A percentile compares a stretch with the other conserved stretches of the same genome.
Evolutionary conservation across 2,888 invertebrate genomes (phyloP).

Genomic region (Callyntrura guangdongensis): DNA sequence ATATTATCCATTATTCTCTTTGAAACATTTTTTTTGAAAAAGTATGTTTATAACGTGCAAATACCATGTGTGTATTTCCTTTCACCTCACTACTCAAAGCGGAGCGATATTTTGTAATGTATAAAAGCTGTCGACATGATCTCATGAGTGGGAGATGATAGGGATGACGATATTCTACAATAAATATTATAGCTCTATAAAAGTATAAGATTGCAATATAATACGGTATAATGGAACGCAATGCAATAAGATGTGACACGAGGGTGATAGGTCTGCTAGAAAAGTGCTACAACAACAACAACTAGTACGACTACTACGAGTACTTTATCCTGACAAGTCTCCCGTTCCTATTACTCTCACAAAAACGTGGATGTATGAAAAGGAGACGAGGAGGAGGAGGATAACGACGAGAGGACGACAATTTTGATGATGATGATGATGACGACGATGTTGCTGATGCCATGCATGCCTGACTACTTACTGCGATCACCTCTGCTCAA

Average conservation of each 20-base stretch:
- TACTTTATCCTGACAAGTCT: conserved; percentile 26
- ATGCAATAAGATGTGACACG: conserved; percentile 72
- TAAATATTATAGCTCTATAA: conserved; percentile 59
- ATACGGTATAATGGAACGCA: conserved; percentile 62
- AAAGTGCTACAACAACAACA: conserved; percentile 47
- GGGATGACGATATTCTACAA: conserved; percentile 43
- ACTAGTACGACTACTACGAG: conserved; percentile 14
- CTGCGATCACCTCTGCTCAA: conserved; percentile 19
- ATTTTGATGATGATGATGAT: conserved; percentile 35
- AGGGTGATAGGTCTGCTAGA: conserved; percentile 68
- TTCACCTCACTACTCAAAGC: conserved; percentile 46
- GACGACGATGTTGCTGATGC: conserved; percentile 22
- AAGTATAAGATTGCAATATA: conserved; percentile 67
- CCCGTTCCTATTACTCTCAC: conserved; percentile 20
- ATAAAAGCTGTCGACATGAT: conserved; percentile 40
- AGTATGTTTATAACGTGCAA: conserved; percentile 50
- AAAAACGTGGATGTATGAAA: conserved; percentile 23
- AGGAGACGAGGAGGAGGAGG: conserved; percentile 33
- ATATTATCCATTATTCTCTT: background rate
- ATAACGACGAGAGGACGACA: conserved; percentile 28
- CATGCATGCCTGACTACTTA: conserved; percentile 56
- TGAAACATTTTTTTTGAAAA: background rate
- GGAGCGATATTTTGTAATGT: conserved; percentile 51
- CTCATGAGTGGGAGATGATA: conserved; percentile 22
- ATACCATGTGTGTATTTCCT: conserved; percentile 18